A percentile compares a stretch with the other conserved stretches of the same genome.
These are phyloP conservation scores for Antitype chi DNA, from an alignment of 2,888 invertebrate genomes.

Conservation along the genomic window DNA sequence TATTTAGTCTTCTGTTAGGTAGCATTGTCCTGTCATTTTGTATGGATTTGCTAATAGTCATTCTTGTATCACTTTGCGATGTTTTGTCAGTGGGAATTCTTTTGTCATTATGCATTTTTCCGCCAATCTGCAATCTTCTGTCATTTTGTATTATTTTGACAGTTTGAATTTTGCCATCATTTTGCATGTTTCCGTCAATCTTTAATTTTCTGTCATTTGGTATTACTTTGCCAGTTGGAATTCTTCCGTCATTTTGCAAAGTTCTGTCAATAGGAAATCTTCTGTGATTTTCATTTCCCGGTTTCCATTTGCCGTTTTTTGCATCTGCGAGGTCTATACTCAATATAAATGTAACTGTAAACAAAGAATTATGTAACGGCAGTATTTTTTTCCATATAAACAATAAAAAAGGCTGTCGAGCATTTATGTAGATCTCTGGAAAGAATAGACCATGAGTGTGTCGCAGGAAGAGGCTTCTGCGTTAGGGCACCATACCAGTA, in stretches of 20 bases:
- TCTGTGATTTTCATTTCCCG: conserved; percentile 19
- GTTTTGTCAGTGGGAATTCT: background rate
- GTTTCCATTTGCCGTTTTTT: conserved; percentile 32
- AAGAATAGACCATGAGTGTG: background rate
- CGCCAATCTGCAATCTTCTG: background rate
- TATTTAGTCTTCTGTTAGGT: conserved; percentile 1
- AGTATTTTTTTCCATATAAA: background rate
- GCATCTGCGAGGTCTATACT: conserved; percentile 1
- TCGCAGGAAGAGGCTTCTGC: background rate
- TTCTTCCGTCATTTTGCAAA: conserved; percentile 3
- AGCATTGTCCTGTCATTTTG: background rate
- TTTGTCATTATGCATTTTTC: conserved; percentile 3
- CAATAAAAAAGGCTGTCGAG: background rate
- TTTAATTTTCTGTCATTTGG: background rate
- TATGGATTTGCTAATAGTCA: background rate
- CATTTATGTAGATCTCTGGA: background rate
- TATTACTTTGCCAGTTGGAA: background rate
- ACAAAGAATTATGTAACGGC: background rate
- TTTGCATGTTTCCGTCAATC: background rate
- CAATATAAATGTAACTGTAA: conserved; percentile 31
- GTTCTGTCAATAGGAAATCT: background rate
- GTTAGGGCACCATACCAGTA: background rate
- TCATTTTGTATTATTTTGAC: background rate
- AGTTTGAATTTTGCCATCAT: background rate
- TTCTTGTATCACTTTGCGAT: background rate